Percentiles rank a stretch among this genome's conserved stretches.
Evolutionary conservation across 2,113 vertebrate genomes (phyloP).

Genomic region (Lampris incognitus): DNA sequence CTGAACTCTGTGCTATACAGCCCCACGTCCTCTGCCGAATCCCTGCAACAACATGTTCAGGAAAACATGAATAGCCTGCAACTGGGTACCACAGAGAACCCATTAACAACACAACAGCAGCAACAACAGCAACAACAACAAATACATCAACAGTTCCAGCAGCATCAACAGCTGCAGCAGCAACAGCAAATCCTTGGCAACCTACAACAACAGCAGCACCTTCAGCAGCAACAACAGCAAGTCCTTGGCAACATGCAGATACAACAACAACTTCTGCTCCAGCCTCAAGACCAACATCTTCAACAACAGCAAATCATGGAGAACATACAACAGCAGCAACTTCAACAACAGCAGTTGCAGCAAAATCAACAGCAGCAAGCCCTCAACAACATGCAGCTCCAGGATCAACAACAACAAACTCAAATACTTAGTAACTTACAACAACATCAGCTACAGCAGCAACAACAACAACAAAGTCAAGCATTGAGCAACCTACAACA

Average conservation of each 20-base stretch:
- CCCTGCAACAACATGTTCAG: slow-evolving; percentile 84
- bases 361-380: slow-evolving; percentile 75
- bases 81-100: slow-evolving; percentile 83
- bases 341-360: slow-evolving; percentile 73
- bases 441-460: slow-evolving; percentile 71
- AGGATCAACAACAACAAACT: slow-evolving; percentile 78
- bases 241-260: slow-evolving; percentile 75
- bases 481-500: slow-evolving; percentile 74
- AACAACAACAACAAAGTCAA: slow-evolving; percentile 73
- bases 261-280: slow-evolving; percentile 80
- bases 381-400: slow-evolving; percentile 73
- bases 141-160: slow-evolving; percentile 61
- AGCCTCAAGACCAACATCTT: slow-evolving; percentile 86
- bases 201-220: slow-evolving; percentile 71
- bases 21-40: slow-evolving; percentile 76
- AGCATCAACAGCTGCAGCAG: slow-evolving; percentile 58
- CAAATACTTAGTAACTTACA: slow-evolving; percentile 79
- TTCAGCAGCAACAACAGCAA: slow-evolving; percentile 71
- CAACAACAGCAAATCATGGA: slow-evolving; percentile 76
- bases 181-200: slow-evolving; percentile 70
- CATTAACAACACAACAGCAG: slow-evolving; percentile 84
- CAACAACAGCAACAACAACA: slow-evolving; percentile 50
- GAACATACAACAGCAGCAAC: slow-evolving; percentile 67
- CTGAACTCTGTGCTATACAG: slow-evolving; percentile 83
- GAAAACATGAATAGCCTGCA: slow-evolving; percentile 90